Percentiles rank a stretch among this genome's conserved stretches.
Evolutionary conservation across 2,797 vertebrate species (phyloP).

Genomic region (Poecilia picta): DNA sequence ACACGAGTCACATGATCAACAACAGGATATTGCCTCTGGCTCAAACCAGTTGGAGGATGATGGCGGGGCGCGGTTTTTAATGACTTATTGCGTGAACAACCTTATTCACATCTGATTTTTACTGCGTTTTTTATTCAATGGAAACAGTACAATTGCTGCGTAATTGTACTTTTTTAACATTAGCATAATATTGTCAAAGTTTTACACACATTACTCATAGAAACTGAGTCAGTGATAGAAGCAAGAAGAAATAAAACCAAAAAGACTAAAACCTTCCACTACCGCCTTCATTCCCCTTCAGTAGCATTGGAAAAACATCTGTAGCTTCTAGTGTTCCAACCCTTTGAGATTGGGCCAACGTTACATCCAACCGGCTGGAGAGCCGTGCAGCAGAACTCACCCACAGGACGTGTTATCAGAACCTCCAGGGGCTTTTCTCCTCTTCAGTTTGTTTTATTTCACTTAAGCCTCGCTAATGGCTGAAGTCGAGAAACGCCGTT

Average conservation of each 20-base stretch:
- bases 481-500: slow-evolving; percentile 59
- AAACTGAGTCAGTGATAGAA: slow-evolving; percentile 29
- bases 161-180: too few relatives aligned
- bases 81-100: too few relatives aligned
- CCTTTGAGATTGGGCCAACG: slow-evolving; percentile 65
- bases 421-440: slow-evolving; percentile 53
- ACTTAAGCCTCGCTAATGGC: slow-evolving; percentile 61
- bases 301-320: slow-evolving; percentile 79
- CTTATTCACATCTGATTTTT: too few relatives aligned
- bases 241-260: slow-evolving; percentile 55
- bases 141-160: too few relatives aligned
- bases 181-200: too few relatives aligned
- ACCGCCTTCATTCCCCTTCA: slow-evolving; percentile 66
- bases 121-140: too few relatives aligned
- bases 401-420: slow-evolving; percentile 71
- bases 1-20: too few relatives aligned
- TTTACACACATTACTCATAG: too few relatives aligned
- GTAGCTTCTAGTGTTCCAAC: slow-evolving; percentile 71
- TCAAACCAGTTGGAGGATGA: too few relatives aligned
- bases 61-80: too few relatives aligned
- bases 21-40: too few relatives aligned
- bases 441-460: slow-evolving; percentile 72
- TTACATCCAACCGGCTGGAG: slow-evolving; percentile 75
- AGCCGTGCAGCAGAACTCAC: slow-evolving; percentile 63
- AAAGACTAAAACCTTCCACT: slow-evolving; percentile 57